Conservation (phyloP, 2,113 vertebrate species). For the Caloenas nicobarica region DNA sequence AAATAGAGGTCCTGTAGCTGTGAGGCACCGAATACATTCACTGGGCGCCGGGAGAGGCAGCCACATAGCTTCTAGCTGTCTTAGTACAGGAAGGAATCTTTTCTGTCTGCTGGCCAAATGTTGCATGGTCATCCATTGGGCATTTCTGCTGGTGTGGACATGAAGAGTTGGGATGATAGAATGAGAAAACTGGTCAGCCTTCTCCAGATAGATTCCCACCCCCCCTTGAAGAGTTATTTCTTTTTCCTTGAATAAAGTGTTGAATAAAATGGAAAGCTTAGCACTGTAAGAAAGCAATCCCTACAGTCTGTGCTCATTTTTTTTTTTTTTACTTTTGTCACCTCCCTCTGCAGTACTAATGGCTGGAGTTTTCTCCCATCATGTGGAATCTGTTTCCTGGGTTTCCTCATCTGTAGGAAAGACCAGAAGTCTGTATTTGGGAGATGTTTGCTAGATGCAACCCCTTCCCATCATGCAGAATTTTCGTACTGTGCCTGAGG, state of each 20-base stretch:
- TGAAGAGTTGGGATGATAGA: background rate
- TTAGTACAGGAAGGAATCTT: background rate
- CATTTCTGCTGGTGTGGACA: background rate
- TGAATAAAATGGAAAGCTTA: background rate
- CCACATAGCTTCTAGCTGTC: accelerated
- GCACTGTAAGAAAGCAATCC: background rate
- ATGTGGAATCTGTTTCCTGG: background rate
- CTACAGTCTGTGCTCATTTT: background rate
- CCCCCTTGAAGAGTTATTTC: background rate
- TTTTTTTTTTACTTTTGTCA: background rate
- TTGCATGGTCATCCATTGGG: background rate
- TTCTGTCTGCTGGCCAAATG: background rate
- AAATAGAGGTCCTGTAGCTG: background rate
- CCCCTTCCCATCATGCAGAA: background rate
- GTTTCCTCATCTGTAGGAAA: background rate
- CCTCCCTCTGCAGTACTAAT: background rate
- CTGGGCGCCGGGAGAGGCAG: background rate
- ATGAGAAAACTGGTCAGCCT: background rate
- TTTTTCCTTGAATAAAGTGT: background rate
- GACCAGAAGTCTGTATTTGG: background rate
- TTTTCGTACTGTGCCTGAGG: background rate
- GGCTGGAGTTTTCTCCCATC: background rate
- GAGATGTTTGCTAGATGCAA: background rate
- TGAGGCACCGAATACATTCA: background rate
- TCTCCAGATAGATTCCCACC: background rate